Percentiles rank a stretch among this genome's conserved stretches.
These are phyloP conservation scores for Coregonus ussuriensis DNA, from an alignment of 2,797 vertebrate species.

Conservation along the genomic window DNA sequence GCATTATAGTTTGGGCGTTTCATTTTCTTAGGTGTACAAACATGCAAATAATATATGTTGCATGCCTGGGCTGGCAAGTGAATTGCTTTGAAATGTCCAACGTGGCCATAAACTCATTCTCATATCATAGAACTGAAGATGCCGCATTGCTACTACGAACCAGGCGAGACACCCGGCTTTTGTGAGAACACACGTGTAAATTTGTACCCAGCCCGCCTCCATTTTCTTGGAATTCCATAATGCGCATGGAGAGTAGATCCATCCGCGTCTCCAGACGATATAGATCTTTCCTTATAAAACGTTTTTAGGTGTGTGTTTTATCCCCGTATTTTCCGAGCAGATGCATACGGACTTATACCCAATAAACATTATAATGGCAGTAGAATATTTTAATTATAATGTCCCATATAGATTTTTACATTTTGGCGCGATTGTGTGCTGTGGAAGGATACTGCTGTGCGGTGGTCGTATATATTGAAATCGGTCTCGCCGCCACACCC, in stretches of 20 bases:
- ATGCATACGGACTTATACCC: not conserved
- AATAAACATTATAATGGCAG: accelerated
- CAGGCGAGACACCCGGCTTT: not conserved
- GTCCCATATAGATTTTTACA: accelerated
- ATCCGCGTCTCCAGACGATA: conserved; percentile 53
- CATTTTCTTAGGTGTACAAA: not conserved
- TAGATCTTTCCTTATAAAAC: conserved; percentile 21
- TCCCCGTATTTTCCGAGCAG: not conserved
- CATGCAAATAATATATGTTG: not conserved
- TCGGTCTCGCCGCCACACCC: conserved; percentile 69
- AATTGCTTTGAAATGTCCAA: not conserved
- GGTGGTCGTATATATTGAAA: conserved; percentile 27
- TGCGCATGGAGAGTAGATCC: not conserved
- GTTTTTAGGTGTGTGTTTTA: accelerated
- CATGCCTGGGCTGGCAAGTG: not conserved
- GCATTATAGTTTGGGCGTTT: not conserved
- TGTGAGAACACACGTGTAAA: too few species aligned
- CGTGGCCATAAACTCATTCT: not conserved
- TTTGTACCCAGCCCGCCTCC: conserved; percentile 63
- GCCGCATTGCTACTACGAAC: not conserved
- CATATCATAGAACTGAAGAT: not conserved
- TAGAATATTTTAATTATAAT: accelerated
- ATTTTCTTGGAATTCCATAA: conserved; percentile 72
- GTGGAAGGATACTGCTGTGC: conserved; percentile 56
- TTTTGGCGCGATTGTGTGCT: conserved; percentile 77